Conservation (phyloP, 1,140 invertebrate species). For the Archegozetes longisetosus region DNA sequence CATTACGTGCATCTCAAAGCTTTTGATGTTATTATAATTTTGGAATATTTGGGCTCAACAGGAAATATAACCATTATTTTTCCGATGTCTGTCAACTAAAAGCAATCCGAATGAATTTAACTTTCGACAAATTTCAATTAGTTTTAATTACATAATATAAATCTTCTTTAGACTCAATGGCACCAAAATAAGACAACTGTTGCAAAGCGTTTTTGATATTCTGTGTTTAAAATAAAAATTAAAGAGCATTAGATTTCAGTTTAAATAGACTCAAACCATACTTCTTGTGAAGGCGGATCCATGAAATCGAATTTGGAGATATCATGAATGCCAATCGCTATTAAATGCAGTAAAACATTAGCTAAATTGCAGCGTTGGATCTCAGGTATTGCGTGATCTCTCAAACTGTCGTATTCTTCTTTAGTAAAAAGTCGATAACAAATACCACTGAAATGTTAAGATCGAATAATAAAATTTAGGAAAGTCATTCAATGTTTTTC, state of each 20-base stretch:
- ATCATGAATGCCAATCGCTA: conserved; percentile 61
- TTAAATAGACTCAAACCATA: conserved; percentile 16
- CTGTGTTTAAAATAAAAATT: not conserved
- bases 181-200: not conserved
- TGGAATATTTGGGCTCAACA: conserved; percentile 73
- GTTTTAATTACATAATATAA: conserved; percentile 45
- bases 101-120: not conserved
- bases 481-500: not conserved
- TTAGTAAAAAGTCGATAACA: conserved; percentile 32
- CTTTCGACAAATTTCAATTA: not conserved
- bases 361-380: conserved; percentile 62
- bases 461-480: not conserved
- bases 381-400: conserved; percentile 59
- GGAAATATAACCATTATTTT: conserved; percentile 78
- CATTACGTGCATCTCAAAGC: conserved; percentile 55
- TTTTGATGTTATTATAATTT: conserved; percentile 57
- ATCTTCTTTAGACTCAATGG: not conserved
- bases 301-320: conserved; percentile 76
- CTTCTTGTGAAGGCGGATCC: conserved; percentile 58
- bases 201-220: not conserved
- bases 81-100: conserved; percentile 55
- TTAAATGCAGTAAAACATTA: conserved; percentile 57
- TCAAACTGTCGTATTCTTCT: conserved; percentile 48
- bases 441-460: conserved; percentile 27
- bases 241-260: not conserved